Evolutionary conservation across 2,888 invertebrate genomes (phyloP).

Genomic region (Hoplodrina ambigua): DNA sequence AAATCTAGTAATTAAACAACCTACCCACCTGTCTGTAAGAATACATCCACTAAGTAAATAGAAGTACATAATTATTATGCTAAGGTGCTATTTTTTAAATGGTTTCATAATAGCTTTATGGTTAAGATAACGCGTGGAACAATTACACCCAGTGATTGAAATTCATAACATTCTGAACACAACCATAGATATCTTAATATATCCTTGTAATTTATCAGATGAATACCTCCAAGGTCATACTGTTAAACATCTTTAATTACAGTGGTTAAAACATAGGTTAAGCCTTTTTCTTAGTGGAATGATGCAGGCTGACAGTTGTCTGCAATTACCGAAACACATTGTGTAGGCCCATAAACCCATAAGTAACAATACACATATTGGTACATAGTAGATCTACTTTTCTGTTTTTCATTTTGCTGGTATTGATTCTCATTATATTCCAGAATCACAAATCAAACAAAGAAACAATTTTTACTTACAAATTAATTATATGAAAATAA

Average conservation of each 20-base stretch:
- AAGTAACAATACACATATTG: too few relatives aligned
- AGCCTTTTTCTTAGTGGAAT: background rate
- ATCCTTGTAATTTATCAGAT: too few relatives aligned
- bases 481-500: constrained; percentile 1
- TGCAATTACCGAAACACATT: background rate
- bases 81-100: constrained; percentile 3
- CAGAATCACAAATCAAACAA: constrained; percentile 3
- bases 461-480: background rate
- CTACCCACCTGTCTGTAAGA: background rate
- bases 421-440: background rate
- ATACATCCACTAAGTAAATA: background rate
- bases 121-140: constrained; percentile 1
- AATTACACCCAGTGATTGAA: constrained; percentile 1
- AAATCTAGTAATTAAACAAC: background rate
- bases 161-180: background rate
- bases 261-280: background rate
- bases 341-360: too few relatives aligned
- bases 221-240: too few relatives aligned
- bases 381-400: too few relatives aligned
- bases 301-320: background rate
- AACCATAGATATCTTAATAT: background rate
- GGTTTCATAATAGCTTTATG: background rate
- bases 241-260: background rate
- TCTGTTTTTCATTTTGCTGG: constrained; percentile 22
- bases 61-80: background rate